These are phyloP conservation scores for Trichomycterus rosablanca DNA, from an alignment of 2,113 vertebrate genomes.

Conservation along the genomic window DNA sequence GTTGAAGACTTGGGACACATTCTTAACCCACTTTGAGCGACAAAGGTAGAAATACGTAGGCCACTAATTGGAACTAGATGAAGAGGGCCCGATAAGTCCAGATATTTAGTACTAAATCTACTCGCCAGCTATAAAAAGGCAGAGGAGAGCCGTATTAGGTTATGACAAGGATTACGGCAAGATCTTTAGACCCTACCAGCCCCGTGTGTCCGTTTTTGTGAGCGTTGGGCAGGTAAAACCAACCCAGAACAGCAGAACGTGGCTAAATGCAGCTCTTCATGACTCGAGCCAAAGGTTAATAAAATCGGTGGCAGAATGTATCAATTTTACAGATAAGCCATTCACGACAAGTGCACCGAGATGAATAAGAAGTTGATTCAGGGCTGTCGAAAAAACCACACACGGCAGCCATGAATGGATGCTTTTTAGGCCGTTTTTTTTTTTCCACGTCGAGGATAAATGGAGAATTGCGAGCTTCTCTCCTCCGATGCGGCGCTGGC, in stretches of 20 bases:
- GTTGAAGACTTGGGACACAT: too few relatives aligned
- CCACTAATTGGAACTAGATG: too few relatives aligned
- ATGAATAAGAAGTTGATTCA: slow-evolving; percentile 97
- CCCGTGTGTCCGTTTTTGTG: too few relatives aligned
- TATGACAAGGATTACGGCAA: too few relatives aligned
- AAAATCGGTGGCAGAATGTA: slow-evolving; percentile 92
- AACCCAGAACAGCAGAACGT: slow-evolving; percentile 31
- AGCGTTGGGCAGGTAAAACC: slow-evolving; percentile 1
- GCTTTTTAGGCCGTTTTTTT: slow-evolving; percentile 86
- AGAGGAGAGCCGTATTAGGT: too few relatives aligned
- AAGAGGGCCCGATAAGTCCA: too few relatives aligned
- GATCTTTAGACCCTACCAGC: too few relatives aligned
- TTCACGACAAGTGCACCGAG: slow-evolving; percentile 91
- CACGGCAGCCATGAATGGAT: slow-evolving; percentile 86
- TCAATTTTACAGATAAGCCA: slow-evolving; percentile 97
- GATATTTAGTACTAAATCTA: too few relatives aligned
- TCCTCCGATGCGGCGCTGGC: slow-evolving; percentile 77
- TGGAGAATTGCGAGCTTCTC: slow-evolving; percentile 81
- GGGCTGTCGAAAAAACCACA: slow-evolving; percentile 83
- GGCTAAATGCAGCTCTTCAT: slow-evolving; percentile 57
- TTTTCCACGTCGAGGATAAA: slow-evolving; percentile 79
- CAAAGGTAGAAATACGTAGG: too few relatives aligned
- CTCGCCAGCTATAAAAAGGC: too few relatives aligned
- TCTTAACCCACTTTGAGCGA: too few relatives aligned
- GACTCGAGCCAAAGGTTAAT: slow-evolving; percentile 92